Evolutionary conservation across 2,888 invertebrate species (phyloP).

Genomic region (Leucoma salicis): DNA sequence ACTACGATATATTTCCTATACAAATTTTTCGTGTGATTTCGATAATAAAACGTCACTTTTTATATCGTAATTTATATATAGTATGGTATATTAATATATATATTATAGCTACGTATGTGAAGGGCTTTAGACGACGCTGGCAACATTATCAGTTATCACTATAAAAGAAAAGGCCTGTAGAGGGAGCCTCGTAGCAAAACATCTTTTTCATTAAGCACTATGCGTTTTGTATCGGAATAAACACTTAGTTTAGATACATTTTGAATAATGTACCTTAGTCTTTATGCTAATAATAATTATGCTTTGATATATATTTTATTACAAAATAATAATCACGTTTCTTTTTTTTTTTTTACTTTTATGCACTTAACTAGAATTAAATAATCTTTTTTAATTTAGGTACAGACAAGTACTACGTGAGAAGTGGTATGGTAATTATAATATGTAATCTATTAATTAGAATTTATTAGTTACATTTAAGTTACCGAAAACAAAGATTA

Average conservation of each 20-base stretch:
- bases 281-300: not conserved
- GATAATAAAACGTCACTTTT: too few species aligned
- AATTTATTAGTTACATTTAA: too few species aligned
- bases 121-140: too few species aligned
- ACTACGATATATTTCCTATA: too few species aligned
- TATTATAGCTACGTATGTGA: too few species aligned
- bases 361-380: not conserved
- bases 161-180: too few species aligned
- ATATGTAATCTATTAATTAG: not conserved
- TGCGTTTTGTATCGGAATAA: not conserved
- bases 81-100: too few species aligned
- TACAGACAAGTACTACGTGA: not conserved
- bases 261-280: not conserved
- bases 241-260: not conserved
- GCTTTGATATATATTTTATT: not conserved
- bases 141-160: too few species aligned
- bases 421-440: not conserved
- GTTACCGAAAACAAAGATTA: too few species aligned
- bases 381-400: not conserved
- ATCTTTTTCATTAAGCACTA: slow-evolving; percentile 7
- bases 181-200: too few species aligned
- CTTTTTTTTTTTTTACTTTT: not conserved
- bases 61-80: too few species aligned
- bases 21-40: too few species aligned
- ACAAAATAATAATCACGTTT: not conserved